Percentiles rank a stretch among this genome's conserved stretches.
Conservation (phyloP, 23 tunicate genomes). For the Phallusia fumigata region DNA sequence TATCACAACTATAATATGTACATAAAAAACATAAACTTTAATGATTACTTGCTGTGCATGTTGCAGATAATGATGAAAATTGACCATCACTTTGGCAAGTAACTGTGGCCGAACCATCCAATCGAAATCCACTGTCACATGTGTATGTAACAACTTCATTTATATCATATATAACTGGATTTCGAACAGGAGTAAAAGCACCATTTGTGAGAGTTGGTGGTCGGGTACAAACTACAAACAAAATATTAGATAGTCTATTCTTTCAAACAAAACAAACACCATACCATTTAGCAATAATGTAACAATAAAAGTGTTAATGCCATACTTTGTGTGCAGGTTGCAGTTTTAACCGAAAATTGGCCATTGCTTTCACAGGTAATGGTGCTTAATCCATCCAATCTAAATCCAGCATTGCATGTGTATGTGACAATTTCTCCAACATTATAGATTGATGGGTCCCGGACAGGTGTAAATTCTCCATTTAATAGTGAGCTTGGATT, state of each 20-base stretch:
- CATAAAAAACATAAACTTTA: background rate
- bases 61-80: background rate
- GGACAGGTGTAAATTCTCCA: background rate
- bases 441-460: background rate
- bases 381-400: background rate
- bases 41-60: background rate
- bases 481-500: background rate
- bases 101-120: background rate
- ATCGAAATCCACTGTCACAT: background rate
- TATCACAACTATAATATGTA: background rate
- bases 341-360: background rate
- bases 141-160: background rate
- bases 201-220: slow-evolving; percentile 5
- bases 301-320: too few relatives aligned
- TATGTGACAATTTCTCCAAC: background rate
- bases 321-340: slow-evolving; percentile 10
- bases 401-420: slow-evolving; percentile 13
- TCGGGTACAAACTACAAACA: background rate
- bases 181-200: background rate
- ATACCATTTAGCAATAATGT: too few relatives aligned
- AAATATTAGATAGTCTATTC: background rate
- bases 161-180: background rate
- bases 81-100: slow-evolving; percentile 13
- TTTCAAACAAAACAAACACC: background rate
- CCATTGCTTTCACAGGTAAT: slow-evolving; percentile 20